These are phyloP conservation scores for Drosophila tristis DNA, from an alignment of 1,140 invertebrate genomes.

Conservation along the genomic window DNA sequence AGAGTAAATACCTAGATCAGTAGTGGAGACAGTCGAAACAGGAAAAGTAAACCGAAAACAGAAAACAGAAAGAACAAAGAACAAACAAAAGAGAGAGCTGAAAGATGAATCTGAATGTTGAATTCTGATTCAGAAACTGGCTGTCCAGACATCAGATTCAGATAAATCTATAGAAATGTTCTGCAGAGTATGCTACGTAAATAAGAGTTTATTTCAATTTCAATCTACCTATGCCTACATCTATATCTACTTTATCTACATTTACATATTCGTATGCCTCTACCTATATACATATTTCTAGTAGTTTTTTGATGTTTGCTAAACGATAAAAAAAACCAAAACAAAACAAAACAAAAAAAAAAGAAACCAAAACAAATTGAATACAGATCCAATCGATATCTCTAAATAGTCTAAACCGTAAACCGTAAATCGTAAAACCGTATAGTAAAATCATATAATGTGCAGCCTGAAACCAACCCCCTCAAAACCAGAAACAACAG, in stretches of 20 bases:
- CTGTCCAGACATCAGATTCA: no score
- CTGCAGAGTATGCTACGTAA: conserved; percentile 67
- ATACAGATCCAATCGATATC: conserved; percentile 29
- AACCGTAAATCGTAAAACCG: not conserved
- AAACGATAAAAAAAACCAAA: conserved; percentile 44
- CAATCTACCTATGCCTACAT: conserved; percentile 30
- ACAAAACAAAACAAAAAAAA: conserved; percentile 24
- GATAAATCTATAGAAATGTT: conserved; percentile 12
- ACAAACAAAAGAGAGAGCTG: conserved; percentile 24
- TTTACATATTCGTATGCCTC: conserved; percentile 33
- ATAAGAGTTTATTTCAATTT: conserved; percentile 55
- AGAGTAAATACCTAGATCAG: conserved; percentile 84
- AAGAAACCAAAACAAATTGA: conserved; percentile 25
- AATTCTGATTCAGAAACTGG: no score
- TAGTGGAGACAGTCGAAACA: conserved; percentile 49
- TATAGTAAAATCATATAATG: conserved; percentile 25
- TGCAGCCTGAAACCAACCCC: conserved; percentile 52
- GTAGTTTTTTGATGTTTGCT: conserved; percentile 75
- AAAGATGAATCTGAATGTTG: not conserved
- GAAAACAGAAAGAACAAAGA: conserved; percentile 2
- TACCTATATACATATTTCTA: conserved; percentile 52
- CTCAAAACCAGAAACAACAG: conserved; percentile 30
- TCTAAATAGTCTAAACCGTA: conserved; percentile 59
- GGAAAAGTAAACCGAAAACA: conserved; percentile 16
- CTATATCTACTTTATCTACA: conserved; percentile 19